phyloP scores from a whole-genome alignment of 2,888 invertebrate species.

The Spilosoma lubricipeda region DNA sequence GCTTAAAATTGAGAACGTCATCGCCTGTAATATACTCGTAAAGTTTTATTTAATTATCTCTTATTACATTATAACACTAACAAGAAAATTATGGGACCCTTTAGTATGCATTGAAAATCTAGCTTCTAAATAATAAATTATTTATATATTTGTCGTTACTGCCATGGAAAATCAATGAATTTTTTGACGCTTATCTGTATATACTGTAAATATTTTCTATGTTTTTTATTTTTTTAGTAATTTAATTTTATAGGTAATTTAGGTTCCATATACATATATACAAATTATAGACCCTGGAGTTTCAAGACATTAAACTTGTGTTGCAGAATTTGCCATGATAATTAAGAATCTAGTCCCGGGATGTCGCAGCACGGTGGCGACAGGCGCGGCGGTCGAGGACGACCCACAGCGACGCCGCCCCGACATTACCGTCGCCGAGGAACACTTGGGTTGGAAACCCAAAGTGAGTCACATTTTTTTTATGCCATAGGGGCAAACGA shows the following conservation, averaged over 20 bases:
- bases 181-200: too few species aligned
- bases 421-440: constrained; percentile 95
- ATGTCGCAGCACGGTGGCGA: constrained; percentile 93
- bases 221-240: too few species aligned
- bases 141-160: too few species aligned
- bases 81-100: too few species aligned
- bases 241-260: too few species aligned
- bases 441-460: constrained; percentile 96
- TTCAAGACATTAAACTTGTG: neutral
- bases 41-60: neutral
- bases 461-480: constrained; percentile 87
- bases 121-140: too few species aligned
- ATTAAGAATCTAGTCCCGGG: constrained; percentile 93
- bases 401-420: constrained; percentile 98
- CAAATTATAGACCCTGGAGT: too few species aligned
- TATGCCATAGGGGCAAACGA: too few species aligned
- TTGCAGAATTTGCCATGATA: constrained; percentile 93
- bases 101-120: too few species aligned
- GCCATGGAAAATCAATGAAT: neutral
- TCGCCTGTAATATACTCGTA: neutral
- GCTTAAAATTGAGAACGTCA: neutral
- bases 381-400: constrained; percentile 95
- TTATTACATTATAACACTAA: too few species aligned
- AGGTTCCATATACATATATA: too few species aligned
- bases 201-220: too few species aligned